Percentiles rank a stretch among this genome's conserved stretches.
Evolutionary conservation across 2,888 invertebrate genomes (phyloP).

Genomic region (Craniophora ligustri): DNA sequence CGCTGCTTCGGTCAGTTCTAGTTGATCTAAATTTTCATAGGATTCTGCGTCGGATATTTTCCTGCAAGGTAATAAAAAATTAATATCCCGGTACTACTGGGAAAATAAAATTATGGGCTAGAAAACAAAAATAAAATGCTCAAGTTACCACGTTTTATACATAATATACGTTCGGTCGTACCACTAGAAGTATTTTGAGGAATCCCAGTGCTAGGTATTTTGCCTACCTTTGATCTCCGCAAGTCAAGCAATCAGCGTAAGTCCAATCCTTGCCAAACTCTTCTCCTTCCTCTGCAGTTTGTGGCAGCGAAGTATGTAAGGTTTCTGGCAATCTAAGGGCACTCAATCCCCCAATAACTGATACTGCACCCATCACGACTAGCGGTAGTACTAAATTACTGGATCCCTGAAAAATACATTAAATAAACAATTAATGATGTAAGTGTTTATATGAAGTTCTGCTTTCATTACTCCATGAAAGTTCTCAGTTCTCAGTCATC

Average conservation of each 20-base stretch:
- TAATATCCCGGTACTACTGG: background rate
- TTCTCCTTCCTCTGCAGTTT: slow-evolving; percentile 96
- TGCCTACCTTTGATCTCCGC: slow-evolving; percentile 90
- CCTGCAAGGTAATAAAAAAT: slow-evolving; percentile 70
- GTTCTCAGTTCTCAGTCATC: too few relatives aligned
- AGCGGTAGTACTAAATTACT: slow-evolving; percentile 95
- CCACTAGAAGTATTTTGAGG: too few relatives aligned
- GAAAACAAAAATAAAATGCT: too few relatives aligned
- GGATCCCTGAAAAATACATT: slow-evolving; percentile 93
- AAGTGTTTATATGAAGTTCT: too few relatives aligned
- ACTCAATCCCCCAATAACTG: slow-evolving; percentile 94
- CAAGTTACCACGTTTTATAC: too few relatives aligned
- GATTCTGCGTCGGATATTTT: slow-evolving; percentile 88
- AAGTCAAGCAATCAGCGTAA: slow-evolving; percentile 92
- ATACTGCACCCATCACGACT: slow-evolving; percentile 94
- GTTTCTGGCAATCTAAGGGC: slow-evolving; percentile 95
- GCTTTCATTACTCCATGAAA: too few relatives aligned
- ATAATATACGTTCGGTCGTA: too few relatives aligned
- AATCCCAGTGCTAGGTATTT: background rate
- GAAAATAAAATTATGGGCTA: too few relatives aligned
- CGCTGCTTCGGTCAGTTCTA: slow-evolving; percentile 81
- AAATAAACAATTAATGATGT: too few relatives aligned
- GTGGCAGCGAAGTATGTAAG: slow-evolving; percentile 93
- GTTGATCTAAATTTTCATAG: slow-evolving; percentile 92
- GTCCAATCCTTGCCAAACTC: slow-evolving; percentile 95